phyloP scores from a whole-genome alignment of 2,888 invertebrate species.

The Physocephala rufipes region DNA sequence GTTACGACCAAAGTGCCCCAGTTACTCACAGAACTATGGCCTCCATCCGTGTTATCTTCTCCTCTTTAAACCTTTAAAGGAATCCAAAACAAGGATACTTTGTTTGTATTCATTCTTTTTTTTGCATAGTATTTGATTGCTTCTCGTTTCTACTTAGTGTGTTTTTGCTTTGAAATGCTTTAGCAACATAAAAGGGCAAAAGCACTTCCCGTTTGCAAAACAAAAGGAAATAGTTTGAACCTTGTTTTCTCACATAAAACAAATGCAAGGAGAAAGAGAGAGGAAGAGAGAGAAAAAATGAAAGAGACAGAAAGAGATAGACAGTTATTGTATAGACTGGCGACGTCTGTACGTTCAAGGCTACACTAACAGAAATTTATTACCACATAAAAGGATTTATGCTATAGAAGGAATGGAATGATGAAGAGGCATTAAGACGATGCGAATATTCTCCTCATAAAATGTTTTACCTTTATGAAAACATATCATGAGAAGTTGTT shows the following conservation, averaged over 20 bases:
- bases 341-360: conserved; percentile 21
- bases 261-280: not conserved
- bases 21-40: conserved; percentile 26
- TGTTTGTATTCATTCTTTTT: not conserved
- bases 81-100: conserved; percentile 27
- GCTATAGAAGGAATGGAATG: not conserved
- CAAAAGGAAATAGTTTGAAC: not conserved
- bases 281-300: not conserved
- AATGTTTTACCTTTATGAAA: too few species aligned
- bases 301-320: not conserved
- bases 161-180: conserved; percentile 1
- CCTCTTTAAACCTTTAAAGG: conserved; percentile 1
- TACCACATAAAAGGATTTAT: not conserved
- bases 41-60: not conserved
- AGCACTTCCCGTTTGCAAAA: conserved; percentile 2
- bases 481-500: too few species aligned
- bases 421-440: not conserved
- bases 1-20: conserved; percentile 20
- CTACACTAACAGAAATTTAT: conserved; percentile 8
- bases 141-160: not conserved
- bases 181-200: conserved; percentile 1
- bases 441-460: too few species aligned
- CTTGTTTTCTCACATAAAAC: not conserved
- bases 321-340: not conserved
- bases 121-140: not conserved